These are phyloP conservation scores for Netelia virgata DNA, from an alignment of 2,888 invertebrate species.

Conservation along the genomic window DNA sequence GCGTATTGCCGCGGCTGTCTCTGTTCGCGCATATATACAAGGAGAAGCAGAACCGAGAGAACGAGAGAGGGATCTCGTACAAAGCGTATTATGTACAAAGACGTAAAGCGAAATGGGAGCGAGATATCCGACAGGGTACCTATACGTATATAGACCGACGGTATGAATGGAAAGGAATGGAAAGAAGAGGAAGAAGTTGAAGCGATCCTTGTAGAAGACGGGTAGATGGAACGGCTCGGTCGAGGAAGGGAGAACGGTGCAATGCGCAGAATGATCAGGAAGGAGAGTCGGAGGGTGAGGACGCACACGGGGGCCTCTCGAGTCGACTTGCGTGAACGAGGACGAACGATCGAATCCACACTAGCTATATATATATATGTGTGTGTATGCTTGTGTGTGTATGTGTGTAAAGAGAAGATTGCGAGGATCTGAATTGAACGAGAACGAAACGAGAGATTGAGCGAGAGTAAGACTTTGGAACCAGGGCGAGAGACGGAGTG, in stretches of 20 bases:
- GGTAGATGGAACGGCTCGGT: slow-evolving; percentile 61
- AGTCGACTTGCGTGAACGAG: slow-evolving; percentile 56
- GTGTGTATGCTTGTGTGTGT: neutral
- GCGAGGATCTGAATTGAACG: slow-evolving; percentile 54
- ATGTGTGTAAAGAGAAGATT: slow-evolving; percentile 50
- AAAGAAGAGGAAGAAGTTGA: slow-evolving; percentile 53
- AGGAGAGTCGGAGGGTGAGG: slow-evolving; percentile 65
- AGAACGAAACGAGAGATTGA: slow-evolving; percentile 58
- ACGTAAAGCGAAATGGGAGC: slow-evolving; percentile 81
- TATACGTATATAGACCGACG: slow-evolving; percentile 30
- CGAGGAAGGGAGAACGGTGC: slow-evolving; percentile 54
- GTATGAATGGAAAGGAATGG: slow-evolving; percentile 65
- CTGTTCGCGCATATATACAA: slow-evolving; percentile 49
- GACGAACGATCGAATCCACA: slow-evolving; percentile 40
- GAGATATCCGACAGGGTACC: slow-evolving; percentile 78
- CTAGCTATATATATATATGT: neutral
- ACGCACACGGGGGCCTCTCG: slow-evolving; percentile 55
- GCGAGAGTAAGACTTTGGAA: slow-evolving; percentile 51
- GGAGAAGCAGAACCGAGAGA: slow-evolving; percentile 52
- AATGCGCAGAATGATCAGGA: slow-evolving; percentile 68
- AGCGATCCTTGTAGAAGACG: slow-evolving; percentile 40
- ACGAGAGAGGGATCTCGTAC: slow-evolving; percentile 72
- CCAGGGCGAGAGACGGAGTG: slow-evolving; percentile 32
- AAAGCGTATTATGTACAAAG: slow-evolving; percentile 82
- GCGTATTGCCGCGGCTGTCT: slow-evolving; percentile 56